Conservation (phyloP, 2,113 vertebrate species). For the Hiodon alosoides region DNA sequence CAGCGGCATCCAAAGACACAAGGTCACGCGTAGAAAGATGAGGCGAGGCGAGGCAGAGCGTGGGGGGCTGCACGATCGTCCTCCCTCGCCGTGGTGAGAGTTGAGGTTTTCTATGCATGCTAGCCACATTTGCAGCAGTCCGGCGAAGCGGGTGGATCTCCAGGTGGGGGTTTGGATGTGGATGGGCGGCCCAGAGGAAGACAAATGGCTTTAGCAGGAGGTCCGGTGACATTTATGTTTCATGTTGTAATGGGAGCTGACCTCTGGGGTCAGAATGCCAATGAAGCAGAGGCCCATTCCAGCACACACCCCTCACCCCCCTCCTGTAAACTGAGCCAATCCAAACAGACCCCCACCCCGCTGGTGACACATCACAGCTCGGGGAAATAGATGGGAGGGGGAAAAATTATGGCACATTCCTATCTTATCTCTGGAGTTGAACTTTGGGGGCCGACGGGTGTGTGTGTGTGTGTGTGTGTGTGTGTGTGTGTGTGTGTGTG, state of each 20-base stretch:
- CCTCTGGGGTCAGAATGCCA: conserved; percentile 55
- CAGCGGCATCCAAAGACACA: too few relatives aligned
- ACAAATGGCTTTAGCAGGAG: conserved; percentile 56
- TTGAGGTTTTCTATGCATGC: background rate
- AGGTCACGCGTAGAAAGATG: too few relatives aligned
- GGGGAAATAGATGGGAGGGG: conserved; percentile 7
- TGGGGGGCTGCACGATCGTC: background rate
- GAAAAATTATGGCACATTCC: conserved; percentile 18
- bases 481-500: background rate
- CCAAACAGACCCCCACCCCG: conserved; percentile 21
- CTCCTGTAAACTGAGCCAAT: conserved; percentile 22
- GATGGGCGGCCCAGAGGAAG: conserved; percentile 45
- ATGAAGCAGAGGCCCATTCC: conserved; percentile 47
- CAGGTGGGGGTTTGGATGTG: conserved; percentile 35
- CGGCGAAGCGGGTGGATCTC: too few relatives aligned
- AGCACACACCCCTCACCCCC: conserved; percentile 26
- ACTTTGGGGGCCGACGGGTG: background rate
- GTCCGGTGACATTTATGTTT: conserved; percentile 53
- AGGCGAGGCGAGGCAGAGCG: background rate
- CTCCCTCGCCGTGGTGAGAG: background rate
- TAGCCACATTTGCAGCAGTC: background rate
- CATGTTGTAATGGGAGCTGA: conserved; percentile 58
- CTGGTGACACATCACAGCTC: background rate
- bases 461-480: background rate
- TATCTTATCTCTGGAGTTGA: conserved; percentile 16